Percentiles rank a stretch among this genome's conserved stretches.
These are phyloP conservation scores for Lerema accius DNA, from an alignment of 1,140 invertebrate genomes.

Conservation along the genomic window DNA sequence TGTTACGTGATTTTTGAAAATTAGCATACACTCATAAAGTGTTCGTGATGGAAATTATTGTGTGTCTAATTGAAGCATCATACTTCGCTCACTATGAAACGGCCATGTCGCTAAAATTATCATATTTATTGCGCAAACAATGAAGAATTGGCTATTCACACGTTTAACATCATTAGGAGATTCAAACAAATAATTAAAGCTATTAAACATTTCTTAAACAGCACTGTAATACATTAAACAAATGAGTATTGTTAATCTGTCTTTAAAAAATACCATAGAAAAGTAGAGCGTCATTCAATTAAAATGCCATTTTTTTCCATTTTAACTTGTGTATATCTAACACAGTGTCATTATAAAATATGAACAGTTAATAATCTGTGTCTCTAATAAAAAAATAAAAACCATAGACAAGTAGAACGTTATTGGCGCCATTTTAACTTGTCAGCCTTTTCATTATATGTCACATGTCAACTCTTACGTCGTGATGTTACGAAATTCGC, in stretches of 20 bases:
- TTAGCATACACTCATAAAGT: constrained; percentile 57
- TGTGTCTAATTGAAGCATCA: constrained; percentile 69
- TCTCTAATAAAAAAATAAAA: no score
- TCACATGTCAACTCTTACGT: constrained; percentile 32
- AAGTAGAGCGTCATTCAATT: neutral
- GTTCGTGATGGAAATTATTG: constrained; percentile 68
- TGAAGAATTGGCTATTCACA: constrained; percentile 12
- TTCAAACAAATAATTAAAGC: constrained; percentile 11
- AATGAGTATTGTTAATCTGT: neutral
- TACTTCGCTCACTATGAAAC: constrained; percentile 42
- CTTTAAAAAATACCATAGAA: constrained; percentile 6
- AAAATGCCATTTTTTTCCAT: no score
- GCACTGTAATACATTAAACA: no score
- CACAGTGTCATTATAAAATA: no score
- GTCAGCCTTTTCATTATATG: constrained; percentile 33
- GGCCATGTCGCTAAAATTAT: constrained; percentile 29
- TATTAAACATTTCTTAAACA: neutral
- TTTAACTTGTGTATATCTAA: no score
- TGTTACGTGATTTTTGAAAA: constrained; percentile 60
- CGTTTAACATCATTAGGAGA: constrained; percentile 10
- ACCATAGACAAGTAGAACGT: constrained; percentile 12
- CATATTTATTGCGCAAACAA: constrained; percentile 31
- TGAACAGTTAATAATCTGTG: no score
- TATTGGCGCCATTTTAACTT: neutral
- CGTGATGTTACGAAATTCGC: constrained; percentile 38